Evolutionary conservation across 2,113 vertebrate species (phyloP).

Genomic region (Hylia prasina): DNA sequence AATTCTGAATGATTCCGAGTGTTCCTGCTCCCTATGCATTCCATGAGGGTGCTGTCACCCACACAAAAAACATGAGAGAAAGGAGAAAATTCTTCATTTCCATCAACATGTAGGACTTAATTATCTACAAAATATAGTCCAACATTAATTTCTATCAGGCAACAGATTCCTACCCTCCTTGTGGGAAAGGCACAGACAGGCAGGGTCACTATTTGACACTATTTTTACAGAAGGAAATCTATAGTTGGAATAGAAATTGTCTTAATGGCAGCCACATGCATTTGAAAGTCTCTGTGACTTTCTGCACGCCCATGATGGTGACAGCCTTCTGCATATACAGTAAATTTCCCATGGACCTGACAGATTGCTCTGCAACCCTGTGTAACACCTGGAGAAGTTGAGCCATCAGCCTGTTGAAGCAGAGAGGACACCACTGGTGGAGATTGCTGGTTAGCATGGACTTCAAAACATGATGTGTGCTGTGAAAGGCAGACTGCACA

Average conservation of each 20-base stretch:
- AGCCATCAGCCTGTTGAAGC: background rate
- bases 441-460: background rate
- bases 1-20: background rate
- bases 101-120: background rate
- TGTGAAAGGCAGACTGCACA: background rate
- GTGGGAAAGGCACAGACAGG: background rate
- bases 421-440: background rate
- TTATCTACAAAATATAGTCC: background rate
- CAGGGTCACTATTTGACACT: background rate
- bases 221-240: background rate
- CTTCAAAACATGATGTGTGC: background rate
- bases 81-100: background rate
- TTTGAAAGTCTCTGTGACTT: background rate
- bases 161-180: background rate
- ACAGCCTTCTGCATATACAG: background rate
- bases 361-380: background rate
- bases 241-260: background rate
- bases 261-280: background rate
- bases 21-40: fast-evolving
- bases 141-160: background rate
- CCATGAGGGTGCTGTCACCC: background rate
- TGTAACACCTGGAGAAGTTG: background rate
- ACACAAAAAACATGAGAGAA: background rate
- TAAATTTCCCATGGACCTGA: background rate
- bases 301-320: background rate